Conservation (phyloP, 2,888 invertebrate genomes). For the Metopia argyrocephala region DNA sequence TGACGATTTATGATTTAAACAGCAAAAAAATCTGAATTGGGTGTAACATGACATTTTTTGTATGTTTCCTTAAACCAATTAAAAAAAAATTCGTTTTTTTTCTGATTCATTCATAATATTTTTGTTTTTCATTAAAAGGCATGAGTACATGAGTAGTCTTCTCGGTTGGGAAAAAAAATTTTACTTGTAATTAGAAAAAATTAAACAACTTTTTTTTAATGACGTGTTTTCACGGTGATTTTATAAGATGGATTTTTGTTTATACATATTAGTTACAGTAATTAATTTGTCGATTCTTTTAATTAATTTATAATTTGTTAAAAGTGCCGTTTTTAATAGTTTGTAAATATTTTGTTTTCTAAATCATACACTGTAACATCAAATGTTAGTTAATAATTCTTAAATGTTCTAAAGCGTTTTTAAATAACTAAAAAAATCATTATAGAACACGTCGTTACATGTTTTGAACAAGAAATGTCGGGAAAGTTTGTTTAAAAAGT, state of each 20-base stretch:
- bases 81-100: too few relatives aligned
- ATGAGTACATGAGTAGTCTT: slow-evolving; percentile 1
- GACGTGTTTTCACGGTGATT: slow-evolving; percentile 33
- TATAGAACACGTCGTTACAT: too few relatives aligned
- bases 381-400: neutral
- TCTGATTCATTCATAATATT: slow-evolving; percentile 24
- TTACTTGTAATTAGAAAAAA: slow-evolving; percentile 12
- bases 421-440: too few relatives aligned
- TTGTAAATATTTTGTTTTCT: neutral
- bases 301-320: neutral
- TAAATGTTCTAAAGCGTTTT: too few relatives aligned
- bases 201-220: too few relatives aligned
- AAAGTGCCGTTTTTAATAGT: neutral
- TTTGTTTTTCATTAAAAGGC: neutral
- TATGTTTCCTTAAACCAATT: neutral
- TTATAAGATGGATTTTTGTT: neutral
- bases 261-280: neutral
- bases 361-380: slow-evolving; percentile 4
- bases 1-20: too few relatives aligned
- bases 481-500: too few relatives aligned
- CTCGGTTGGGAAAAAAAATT: too few relatives aligned
- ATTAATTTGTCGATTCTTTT: neutral
- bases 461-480: too few relatives aligned
- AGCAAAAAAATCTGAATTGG: too few relatives aligned
- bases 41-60: slow-evolving; percentile 1